Evolutionary conservation across 2,888 invertebrate species (phyloP), one percentile per base, ranked within the genome.

Genomic region (Cylloceria caligata): DNA sequence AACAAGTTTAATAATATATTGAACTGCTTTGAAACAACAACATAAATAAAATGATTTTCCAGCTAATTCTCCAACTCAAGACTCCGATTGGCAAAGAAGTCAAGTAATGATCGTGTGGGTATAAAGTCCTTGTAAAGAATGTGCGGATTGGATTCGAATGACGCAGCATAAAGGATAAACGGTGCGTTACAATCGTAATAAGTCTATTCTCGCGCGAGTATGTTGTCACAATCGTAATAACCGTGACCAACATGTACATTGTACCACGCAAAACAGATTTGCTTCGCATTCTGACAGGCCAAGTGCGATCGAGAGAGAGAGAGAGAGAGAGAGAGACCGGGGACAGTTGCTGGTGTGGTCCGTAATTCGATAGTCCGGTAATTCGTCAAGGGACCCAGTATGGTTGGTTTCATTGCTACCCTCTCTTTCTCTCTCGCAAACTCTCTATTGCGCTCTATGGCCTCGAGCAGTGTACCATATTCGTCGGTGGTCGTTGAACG

Each of bases 351-450:
- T 16, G 19, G 24, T 64, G 64, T 68, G 62, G 68, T 68, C 42
- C 45, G 76, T 77, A 78, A 81, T 81, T 81, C 77, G 81, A 81
- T 81, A 81, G 69, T 69, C 73, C 55, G 74, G 36, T 80, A 83
- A 83, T 82, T 80, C 83, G 79, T 81, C 73, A 45, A 60, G 78
- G 77, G 57, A 72, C 47, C 49, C 62, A 27, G 57, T 27, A 76
- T 69, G 75, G 39, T 67, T 57, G 36, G 16, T 77, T 73, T 81
- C 81, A 81, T 81, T 68, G 49, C 73, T 71, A 39, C 62, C 34
- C 42, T 55, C 69, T 69, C 57, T 52, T 34, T 64, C 64, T 64
- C 80, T 19, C 64, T 39, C 30, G n/a, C 45, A 0, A 27, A 34
- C 55, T 9, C 52, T 21, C 65, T 42, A 71, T 30, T 42, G 27